Conservation (phyloP, 2,888 invertebrate species). For the Heliconius ismenius region DNA sequence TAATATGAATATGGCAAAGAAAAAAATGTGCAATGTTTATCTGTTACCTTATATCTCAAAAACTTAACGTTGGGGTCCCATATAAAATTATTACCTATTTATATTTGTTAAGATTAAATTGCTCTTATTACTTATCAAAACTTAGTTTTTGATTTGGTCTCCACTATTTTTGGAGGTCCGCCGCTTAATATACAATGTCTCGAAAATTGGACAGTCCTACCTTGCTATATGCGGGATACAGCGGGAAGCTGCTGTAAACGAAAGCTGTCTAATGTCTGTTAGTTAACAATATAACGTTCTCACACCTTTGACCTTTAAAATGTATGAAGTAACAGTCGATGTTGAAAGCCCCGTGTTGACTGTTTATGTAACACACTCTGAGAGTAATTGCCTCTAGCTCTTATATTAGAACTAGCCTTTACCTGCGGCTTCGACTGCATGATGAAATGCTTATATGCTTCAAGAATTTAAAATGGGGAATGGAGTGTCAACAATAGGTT, state of each 20-base stretch:
- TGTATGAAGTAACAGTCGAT: constrained; percentile 5
- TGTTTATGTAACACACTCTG: constrained; percentile 10
- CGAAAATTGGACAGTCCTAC: not conserved
- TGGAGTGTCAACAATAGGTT: no score
- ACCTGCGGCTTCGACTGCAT: not conserved
- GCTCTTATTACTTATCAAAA: no score
- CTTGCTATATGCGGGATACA: not conserved
- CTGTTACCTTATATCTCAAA: no score
- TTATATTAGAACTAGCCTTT: not conserved
- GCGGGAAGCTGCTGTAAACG: not conserved
- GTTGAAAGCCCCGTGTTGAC: not conserved
- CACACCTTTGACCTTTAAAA: constrained; percentile 9
- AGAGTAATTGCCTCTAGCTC: constrained; percentile 3
- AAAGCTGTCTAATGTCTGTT: not conserved
- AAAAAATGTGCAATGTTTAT: no score
- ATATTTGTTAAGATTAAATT: no score
- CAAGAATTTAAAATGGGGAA: no score
- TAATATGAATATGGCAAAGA: no score
- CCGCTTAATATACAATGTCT: not conserved
- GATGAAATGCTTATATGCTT: not conserved
- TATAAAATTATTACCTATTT: not conserved
- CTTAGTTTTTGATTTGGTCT: no score
- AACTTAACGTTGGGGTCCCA: no score
- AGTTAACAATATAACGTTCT: not conserved
- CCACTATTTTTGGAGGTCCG: not conserved